These are phyloP conservation scores for Petrocephalus sullivani DNA, from an alignment of 2,797 vertebrate species.

Conservation along the genomic window DNA sequence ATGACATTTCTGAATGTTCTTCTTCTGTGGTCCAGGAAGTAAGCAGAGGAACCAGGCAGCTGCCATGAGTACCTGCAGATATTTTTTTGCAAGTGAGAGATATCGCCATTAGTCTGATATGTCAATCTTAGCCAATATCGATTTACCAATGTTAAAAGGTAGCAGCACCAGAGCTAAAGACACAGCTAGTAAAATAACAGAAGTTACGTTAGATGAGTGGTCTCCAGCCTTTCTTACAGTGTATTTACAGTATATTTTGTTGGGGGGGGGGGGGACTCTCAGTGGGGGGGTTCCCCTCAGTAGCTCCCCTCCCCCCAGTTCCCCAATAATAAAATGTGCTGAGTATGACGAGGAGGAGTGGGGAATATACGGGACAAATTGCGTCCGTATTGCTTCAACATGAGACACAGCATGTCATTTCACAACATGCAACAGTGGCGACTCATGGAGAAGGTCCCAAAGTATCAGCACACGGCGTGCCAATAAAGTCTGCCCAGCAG, in stretches of 20 bases:
- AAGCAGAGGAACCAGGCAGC: background rate
- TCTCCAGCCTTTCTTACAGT: background rate
- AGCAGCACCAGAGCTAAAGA: background rate
- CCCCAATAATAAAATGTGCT: background rate
- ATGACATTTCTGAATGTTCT: background rate
- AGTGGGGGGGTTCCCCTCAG: background rate
- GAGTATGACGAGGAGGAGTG: background rate
- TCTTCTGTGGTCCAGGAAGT: background rate
- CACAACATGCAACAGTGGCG: background rate
- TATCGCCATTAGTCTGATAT: background rate
- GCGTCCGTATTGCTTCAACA: background rate
- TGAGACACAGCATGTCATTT: background rate
- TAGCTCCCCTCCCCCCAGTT: background rate
- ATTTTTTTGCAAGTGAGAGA: background rate
- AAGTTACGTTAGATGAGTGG: background rate
- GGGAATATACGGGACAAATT: background rate
- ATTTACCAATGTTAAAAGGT: background rate
- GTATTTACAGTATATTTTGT: background rate
- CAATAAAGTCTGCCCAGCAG: background rate
- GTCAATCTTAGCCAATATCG: background rate
- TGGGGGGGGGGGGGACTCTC: background rate
- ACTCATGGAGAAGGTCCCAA: background rate
- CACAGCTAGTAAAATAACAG: background rate
- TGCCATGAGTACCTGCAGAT: background rate
- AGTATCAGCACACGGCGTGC: background rate